phyloP scores from a whole-genome alignment of 1,140 invertebrate genomes.

The Sycophila sp. region DNA sequence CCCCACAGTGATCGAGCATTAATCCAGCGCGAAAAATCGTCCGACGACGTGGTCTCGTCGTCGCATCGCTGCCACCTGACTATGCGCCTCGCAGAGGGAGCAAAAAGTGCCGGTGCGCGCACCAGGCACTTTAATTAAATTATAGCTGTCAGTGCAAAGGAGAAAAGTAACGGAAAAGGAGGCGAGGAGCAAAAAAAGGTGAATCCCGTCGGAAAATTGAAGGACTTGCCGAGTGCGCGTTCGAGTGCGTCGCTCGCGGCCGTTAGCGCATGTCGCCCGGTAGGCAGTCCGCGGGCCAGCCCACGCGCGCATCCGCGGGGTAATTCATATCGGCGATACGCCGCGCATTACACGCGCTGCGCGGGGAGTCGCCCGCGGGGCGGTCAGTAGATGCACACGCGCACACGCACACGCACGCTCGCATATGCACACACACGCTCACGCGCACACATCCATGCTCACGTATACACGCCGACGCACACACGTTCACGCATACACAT shows the following conservation, averaged over 20 bases:
- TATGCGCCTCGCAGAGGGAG: background rate
- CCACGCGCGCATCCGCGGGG: background rate
- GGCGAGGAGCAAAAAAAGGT: background rate
- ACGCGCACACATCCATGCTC: too few species aligned
- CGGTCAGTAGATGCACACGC: background rate
- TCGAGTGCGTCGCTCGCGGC: too few species aligned
- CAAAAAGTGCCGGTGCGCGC: background rate
- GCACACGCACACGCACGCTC: too few species aligned
- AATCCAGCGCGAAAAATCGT: too few species aligned
- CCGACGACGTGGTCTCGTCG: too few species aligned
- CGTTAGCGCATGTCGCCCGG: conserved; percentile 10
- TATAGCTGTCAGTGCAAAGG: conserved; percentile 1
- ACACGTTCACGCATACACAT: too few species aligned
- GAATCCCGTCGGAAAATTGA: background rate
- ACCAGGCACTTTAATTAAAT: conserved; percentile 23
- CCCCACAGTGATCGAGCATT: too few species aligned
- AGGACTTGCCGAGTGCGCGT: background rate
- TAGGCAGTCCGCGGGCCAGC: conserved; percentile 6
- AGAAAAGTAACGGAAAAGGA: background rate
- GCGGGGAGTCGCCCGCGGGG: background rate
- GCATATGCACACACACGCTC: background rate
- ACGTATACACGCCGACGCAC: too few species aligned
- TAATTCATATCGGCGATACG: conserved; percentile 29
- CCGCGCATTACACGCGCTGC: background rate
- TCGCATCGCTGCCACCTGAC: too few species aligned